phyloP scores from a whole-genome alignment of 2,797 vertebrate species.

The Typhlichthys subterraneus region DNA sequence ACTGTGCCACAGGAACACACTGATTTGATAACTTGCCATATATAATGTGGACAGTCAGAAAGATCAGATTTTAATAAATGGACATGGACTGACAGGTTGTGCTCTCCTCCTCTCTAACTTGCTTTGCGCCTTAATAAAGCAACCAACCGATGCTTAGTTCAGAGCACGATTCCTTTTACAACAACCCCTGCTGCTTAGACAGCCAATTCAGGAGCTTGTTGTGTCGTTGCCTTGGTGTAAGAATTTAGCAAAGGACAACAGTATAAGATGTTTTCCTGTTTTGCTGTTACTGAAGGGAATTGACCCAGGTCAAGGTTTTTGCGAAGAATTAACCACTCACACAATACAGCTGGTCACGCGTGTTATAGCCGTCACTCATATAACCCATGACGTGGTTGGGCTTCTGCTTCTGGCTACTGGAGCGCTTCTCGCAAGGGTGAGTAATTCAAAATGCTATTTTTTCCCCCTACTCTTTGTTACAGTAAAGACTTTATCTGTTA shows the following conservation, averaged over 20 bases:
- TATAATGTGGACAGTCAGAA: too few relatives aligned
- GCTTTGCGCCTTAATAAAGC: background rate
- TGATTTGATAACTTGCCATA: too few relatives aligned
- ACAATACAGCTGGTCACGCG: constrained; percentile 81
- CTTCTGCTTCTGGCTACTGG: constrained; percentile 81
- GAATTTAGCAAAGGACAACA: background rate
- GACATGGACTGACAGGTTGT: background rate
- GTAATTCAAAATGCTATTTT: constrained; percentile 39
- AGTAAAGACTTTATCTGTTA: constrained; percentile 27
- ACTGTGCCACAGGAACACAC: too few relatives aligned
- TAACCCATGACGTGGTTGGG: constrained; percentile 72
- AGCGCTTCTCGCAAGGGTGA: constrained; percentile 83
- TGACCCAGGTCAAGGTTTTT: constrained; percentile 75
- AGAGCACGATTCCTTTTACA: too few relatives aligned
- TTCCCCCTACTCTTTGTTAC: constrained; percentile 22
- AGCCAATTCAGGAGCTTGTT: background rate
- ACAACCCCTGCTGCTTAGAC: background rate
- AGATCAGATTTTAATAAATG: too few relatives aligned
- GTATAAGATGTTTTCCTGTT: constrained; percentile 10
- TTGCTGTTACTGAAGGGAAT: constrained; percentile 53
- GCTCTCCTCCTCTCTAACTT: background rate
- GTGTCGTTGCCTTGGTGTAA: background rate
- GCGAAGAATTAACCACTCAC: constrained; percentile 81
- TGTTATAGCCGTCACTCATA: constrained; percentile 81
- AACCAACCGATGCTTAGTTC: background rate